Percentiles rank a stretch among this genome's conserved stretches.
These are phyloP conservation scores for Chondrilla cf. caribensis DNA, from an alignment of 37 sponge, comb jelly and placozoan species.

Conservation along the genomic window DNA sequence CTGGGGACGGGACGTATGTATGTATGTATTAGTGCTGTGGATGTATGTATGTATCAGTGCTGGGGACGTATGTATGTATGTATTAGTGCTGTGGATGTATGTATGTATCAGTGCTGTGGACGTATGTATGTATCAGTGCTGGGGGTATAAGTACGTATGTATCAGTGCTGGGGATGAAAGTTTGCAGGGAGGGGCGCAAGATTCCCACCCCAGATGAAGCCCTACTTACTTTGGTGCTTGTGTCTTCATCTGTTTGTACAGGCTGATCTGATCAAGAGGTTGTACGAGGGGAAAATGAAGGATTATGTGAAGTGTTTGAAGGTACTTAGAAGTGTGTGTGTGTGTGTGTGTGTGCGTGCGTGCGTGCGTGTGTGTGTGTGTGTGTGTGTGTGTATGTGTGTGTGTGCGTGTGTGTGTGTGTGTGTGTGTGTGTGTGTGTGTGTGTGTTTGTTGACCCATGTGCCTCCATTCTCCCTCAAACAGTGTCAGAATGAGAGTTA, in stretches of 20 bases:
- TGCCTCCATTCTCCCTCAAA: neutral
- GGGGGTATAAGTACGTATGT: too few species aligned
- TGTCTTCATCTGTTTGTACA: neutral
- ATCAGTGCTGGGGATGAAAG: too few species aligned
- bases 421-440: neutral
- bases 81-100: neutral
- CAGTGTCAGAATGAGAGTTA: slow-evolving; percentile 85
- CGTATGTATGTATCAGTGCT: neutral
- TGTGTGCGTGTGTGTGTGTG: neutral
- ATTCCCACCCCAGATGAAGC: too few species aligned
- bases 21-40: neutral
- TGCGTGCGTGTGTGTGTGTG: neutral
- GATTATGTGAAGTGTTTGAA: slow-evolving; percentile 93
- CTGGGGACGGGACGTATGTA: too few species aligned
- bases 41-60: neutral
- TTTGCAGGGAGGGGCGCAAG: too few species aligned
- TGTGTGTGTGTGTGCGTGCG: neutral
- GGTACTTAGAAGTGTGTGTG: slow-evolving; percentile 13
- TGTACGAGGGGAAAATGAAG: slow-evolving; percentile 87
- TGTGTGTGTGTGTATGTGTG: too few species aligned
- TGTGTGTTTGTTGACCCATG: neutral
- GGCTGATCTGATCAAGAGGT: slow-evolving; percentile 79
- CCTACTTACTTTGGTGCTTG: too few species aligned
- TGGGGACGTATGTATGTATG: neutral
- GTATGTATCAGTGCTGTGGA: neutral